Evolutionary conservation across 2,797 vertebrate species (phyloP), one percentile per base, ranked within the genome.

Genomic region (Dallia pectoralis): DNA sequence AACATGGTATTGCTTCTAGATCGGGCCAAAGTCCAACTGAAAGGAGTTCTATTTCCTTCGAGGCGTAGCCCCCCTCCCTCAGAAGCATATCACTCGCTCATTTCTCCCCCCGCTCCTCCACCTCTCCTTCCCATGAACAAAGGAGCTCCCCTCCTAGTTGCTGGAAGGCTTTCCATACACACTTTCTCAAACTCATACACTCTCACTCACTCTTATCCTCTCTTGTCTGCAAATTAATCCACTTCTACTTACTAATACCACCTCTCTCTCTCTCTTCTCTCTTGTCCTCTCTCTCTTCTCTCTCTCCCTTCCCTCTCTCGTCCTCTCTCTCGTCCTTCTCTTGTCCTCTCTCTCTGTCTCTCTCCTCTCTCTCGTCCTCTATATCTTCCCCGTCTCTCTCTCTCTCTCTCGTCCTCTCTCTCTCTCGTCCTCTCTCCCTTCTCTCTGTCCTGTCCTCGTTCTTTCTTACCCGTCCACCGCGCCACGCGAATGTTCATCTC

Each of bases 1-100:
- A 89, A 88, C 40, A 91, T 89, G 84, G 90, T 92, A 88, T 90
- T 91, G 87, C 91, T 92, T 84, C 87, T 84, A 87, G 87, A 80
- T 82, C 82, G 92, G 92, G 92, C 91, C 78, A 70, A 80, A 83
- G 78, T 91, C 91, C 91, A 92, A 91, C 79, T 78, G 77, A 74
- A 83, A 44, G 77, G 91, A 87, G 84, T 92, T 88, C 84, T 83
- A 81, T 91, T 93, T 91, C 91, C 86, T 90, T 75, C 48, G 82
- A 86, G 87, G 81, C 78, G 25, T 74, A 56, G 66, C 65, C 73
- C 36, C 73, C 29, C 44, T 77, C 61, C 74, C 70, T 75, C 72
- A 75, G 71, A 79, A 82, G 79, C 59, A 22, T 77, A 84, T 81
- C 69, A 22, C 61, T 71, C 67, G 2, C 77, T 79, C 27, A 59